Percentiles rank a stretch among this genome's conserved stretches.
phyloP scores from a whole-genome alignment of 2,113 vertebrate species.

The Hiodon alosoides region DNA sequence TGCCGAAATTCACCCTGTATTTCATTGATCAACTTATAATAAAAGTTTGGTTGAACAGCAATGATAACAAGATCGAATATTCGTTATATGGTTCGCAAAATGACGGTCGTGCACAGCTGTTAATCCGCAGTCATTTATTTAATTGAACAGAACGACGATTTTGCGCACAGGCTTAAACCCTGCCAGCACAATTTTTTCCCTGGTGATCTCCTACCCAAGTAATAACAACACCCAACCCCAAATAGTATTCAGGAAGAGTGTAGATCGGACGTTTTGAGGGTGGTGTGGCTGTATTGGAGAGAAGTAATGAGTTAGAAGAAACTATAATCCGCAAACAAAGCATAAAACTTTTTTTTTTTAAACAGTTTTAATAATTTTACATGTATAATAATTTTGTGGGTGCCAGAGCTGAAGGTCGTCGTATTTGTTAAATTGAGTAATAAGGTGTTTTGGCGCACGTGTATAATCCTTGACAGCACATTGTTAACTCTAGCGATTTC shows the following conservation, averaged over 20 bases:
- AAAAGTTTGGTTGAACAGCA: constrained; percentile 11
- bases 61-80: constrained; percentile 10
- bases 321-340: not conserved
- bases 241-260: constrained; percentile 4
- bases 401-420: constrained; percentile 7
- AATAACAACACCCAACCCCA: not conserved
- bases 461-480: constrained; percentile 4
- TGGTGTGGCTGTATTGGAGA: constrained; percentile 4
- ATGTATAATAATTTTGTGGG: constrained; percentile 9
- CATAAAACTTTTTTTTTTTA: not conserved
- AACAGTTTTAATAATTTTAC: not conserved
- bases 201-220: not conserved
- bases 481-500: not conserved
- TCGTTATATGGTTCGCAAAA: constrained; percentile 1
- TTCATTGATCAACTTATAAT: constrained; percentile 6
- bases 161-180: constrained; percentile 11
- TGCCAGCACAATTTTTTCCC: constrained; percentile 3
- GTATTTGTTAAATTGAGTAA: constrained; percentile 9
- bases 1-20: constrained; percentile 8
- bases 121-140: constrained; percentile 5
- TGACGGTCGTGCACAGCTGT: constrained; percentile 8
- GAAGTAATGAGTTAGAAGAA: not conserved
- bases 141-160: constrained; percentile 4
- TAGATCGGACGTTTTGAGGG: constrained; percentile 1
- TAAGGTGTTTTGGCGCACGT: constrained; percentile 1